Percentiles rank a stretch among this genome's conserved stretches.
Conservation (phyloP, 2,113 vertebrate genomes). For the Struthio camelus region DNA sequence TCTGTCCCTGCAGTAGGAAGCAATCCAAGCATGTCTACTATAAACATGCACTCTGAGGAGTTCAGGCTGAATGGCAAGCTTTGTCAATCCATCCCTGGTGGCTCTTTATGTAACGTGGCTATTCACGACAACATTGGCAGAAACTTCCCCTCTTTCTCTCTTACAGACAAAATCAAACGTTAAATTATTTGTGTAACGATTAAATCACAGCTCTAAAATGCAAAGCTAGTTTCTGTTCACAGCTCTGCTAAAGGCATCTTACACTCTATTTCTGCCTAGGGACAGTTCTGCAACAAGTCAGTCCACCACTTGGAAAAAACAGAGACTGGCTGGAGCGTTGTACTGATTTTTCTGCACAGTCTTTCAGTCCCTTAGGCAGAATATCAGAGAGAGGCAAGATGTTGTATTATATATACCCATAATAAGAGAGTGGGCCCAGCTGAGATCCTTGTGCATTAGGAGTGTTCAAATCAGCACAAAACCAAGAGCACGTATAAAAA, state of each 20-base stretch:
- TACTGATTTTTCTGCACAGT: neutral
- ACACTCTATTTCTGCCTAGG: neutral
- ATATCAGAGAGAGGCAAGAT: neutral
- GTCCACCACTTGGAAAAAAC: neutral
- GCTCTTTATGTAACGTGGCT: neutral
- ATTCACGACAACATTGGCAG: neutral
- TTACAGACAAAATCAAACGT: neutral
- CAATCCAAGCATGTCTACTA: neutral
- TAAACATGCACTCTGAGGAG: neutral
- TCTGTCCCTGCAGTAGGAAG: neutral
- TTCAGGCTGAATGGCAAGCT: neutral
- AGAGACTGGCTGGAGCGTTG: neutral
- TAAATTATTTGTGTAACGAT: neutral
- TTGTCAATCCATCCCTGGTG: neutral
- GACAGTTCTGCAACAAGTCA: neutral
- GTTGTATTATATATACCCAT: neutral
- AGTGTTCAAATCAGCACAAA: neutral
- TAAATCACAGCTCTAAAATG: neutral
- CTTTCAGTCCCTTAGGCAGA: neutral
- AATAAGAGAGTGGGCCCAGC: neutral
- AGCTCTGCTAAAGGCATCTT: neutral
- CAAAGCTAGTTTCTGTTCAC: neutral
- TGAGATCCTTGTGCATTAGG: neutral
- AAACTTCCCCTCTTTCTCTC: neutral
- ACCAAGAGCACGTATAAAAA: neutral